Evolutionary conservation across 2,888 invertebrate genomes (phyloP).

Genomic region (Chrysomela aeneicollis): DNA sequence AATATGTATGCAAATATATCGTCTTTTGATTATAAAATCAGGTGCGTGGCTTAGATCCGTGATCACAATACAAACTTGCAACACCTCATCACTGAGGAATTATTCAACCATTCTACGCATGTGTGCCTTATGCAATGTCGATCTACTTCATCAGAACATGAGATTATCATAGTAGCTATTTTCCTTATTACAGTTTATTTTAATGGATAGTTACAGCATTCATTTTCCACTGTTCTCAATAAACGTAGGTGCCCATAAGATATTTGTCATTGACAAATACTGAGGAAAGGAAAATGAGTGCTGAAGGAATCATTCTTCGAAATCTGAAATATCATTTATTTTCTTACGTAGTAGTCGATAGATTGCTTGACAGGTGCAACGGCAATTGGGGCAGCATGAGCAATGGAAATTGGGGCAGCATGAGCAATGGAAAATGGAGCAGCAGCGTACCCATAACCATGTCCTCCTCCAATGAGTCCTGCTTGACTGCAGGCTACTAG

Average conservation of each 20-base stretch:
- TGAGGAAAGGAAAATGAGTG: too few relatives aligned
- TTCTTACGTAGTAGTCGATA: conserved; percentile 47
- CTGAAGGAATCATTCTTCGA: too few relatives aligned
- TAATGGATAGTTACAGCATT: conserved; percentile 20
- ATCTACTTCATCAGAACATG: conserved; percentile 28
- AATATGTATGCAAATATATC: not conserved
- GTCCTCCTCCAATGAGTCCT: conserved; percentile 62
- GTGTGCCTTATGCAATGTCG: conserved; percentile 26
- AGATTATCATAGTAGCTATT: conserved; percentile 33
- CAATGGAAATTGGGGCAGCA: conserved; percentile 48
- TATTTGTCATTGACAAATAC: too few relatives aligned
- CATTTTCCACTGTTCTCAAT: not conserved
- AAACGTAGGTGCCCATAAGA: too few relatives aligned
- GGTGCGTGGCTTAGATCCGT: not conserved
- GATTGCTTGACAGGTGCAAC: conserved; percentile 54
- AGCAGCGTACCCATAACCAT: conserved; percentile 41
- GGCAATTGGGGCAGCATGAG: conserved; percentile 54
- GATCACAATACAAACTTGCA: not conserved
- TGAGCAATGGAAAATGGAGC: conserved; percentile 22
- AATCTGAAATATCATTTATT: too few relatives aligned
- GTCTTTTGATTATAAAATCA: not conserved
- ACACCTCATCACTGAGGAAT: conserved; percentile 3
- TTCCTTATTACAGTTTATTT: conserved; percentile 27
- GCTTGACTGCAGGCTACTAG: conserved; percentile 61
- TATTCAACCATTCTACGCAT: conserved; percentile 25